A percentile compares a stretch with the other conserved stretches of the same genome.
Evolutionary conservation across 2,888 invertebrate genomes (phyloP).

Genomic region (Cantharis lateralis): DNA sequence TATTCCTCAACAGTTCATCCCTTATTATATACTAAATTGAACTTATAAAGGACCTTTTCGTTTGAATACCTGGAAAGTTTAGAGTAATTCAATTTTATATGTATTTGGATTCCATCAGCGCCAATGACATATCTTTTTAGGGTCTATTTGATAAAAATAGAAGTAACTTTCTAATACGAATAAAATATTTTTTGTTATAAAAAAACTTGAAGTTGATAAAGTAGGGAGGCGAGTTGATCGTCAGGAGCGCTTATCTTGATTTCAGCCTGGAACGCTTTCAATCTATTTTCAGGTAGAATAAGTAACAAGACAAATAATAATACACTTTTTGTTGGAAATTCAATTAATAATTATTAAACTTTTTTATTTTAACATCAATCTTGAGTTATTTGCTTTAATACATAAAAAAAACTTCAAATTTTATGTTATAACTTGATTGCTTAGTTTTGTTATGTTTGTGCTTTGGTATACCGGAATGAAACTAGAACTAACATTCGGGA

Average conservation of each 20-base stretch:
- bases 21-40: slow-evolving; percentile 23
- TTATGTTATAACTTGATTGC: neutral
- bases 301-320: neutral
- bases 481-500: neutral
- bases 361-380: neutral
- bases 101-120: slow-evolving; percentile 15
- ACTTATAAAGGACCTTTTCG: slow-evolving; percentile 25
- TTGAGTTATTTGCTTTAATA: neutral
- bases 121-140: slow-evolving; percentile 23
- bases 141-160: slow-evolving; percentile 7
- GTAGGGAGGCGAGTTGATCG: slow-evolving; percentile 7
- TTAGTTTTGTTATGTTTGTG: neutral
- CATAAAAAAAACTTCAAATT: neutral
- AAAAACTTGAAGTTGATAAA: slow-evolving; percentile 18
- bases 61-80: slow-evolving; percentile 15
- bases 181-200: slow-evolving; percentile 18
- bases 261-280: slow-evolving; percentile 9
- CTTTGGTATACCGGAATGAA: neutral
- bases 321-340: neutral
- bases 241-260: slow-evolving; percentile 12
- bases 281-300: neutral
- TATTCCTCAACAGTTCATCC: slow-evolving; percentile 18
- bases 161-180: slow-evolving; percentile 14
- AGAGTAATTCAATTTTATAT: slow-evolving; percentile 28
- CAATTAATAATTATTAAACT: neutral